A percentile compares a stretch with the other conserved stretches of the same genome.
phyloP scores from a whole-genome alignment of 2,888 invertebrate species.

The Zygaena filipendulae region DNA sequence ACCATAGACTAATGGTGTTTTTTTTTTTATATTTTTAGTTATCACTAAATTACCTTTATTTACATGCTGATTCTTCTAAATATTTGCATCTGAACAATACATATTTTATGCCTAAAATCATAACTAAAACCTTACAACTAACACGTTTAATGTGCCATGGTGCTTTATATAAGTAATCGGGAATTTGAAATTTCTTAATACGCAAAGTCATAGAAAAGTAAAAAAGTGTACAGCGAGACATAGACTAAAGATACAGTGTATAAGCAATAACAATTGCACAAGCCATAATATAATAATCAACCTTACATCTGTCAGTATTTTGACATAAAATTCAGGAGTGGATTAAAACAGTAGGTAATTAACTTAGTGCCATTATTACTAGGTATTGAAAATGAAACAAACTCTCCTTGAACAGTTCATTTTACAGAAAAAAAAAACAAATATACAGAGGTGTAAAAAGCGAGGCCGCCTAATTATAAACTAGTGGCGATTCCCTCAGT shows the following conservation, averaged over 20 bases:
- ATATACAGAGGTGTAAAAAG: too few species aligned
- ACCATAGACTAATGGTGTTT: slow-evolving; percentile 36
- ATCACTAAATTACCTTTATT: slow-evolving; percentile 49
- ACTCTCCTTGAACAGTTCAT: too few species aligned
- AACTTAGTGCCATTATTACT: slow-evolving; percentile 49
- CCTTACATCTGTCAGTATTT: slow-evolving; percentile 44
- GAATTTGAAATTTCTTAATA: too few species aligned
- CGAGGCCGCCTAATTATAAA: too few species aligned
- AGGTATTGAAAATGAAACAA: slow-evolving; percentile 20
- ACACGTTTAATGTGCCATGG: slow-evolving; percentile 48
- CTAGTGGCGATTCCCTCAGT: too few species aligned
- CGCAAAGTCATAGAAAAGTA: too few species aligned
- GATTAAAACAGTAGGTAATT: slow-evolving; percentile 62
- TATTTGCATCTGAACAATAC: slow-evolving; percentile 69
- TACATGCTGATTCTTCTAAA: slow-evolving; percentile 65
- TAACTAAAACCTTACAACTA: slow-evolving; percentile 62
- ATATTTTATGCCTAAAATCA: too few species aligned
- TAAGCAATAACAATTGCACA: slow-evolving; percentile 62
- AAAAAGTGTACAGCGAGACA: slow-evolving; percentile 27
- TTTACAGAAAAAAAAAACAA: too few species aligned
- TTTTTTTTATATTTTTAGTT: slow-evolving; percentile 28
- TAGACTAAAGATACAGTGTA: slow-evolving; percentile 7
- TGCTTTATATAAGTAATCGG: slow-evolving; percentile 32
- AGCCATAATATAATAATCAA: slow-evolving; percentile 35
- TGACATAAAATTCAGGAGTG: slow-evolving; percentile 49